A percentile compares a stretch with the other conserved stretches of the same genome.
Conservation (phyloP, 2,888 invertebrate species). For the Dynastes tityus region DNA sequence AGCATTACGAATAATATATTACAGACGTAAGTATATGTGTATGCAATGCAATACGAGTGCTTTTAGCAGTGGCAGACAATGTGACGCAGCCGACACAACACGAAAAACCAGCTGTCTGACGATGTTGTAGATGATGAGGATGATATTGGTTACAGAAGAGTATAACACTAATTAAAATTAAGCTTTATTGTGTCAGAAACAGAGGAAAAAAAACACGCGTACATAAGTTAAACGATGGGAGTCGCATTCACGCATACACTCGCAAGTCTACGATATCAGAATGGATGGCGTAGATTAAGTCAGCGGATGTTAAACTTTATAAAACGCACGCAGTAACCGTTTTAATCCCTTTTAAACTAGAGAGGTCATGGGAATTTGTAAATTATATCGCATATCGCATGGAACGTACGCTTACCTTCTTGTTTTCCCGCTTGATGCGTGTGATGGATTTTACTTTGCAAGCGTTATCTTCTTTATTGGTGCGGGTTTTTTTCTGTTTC, state of each 20-base stretch:
- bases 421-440: conserved; percentile 12
- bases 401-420: conserved; percentile 32
- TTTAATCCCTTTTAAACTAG: conserved; percentile 45
- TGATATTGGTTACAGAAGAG: conserved; percentile 48
- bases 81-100: conserved; percentile 40
- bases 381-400: conserved; percentile 37
- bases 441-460: no score
- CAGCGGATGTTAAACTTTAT: conserved; percentile 46
- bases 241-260: conserved; percentile 22
- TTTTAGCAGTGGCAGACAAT: conserved; percentile 39
- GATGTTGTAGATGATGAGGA: conserved; percentile 27
- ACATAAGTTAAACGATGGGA: conserved; percentile 17
- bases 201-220: conserved; percentile 24
- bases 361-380: conserved; percentile 43
- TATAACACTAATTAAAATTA: conserved; percentile 51
- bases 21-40: background rate
- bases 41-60: conserved; percentile 19
- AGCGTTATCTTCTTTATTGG: no score
- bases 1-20: background rate
- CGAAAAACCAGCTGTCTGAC: conserved; percentile 48
- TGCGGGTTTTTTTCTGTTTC: no score
- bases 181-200: conserved; percentile 50
- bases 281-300: conserved; percentile 34
- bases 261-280: background rate
- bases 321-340: conserved; percentile 38